These are phyloP conservation scores for Andinoacara biseriatus DNA, from an alignment of 2,113 vertebrate genomes.

Conservation along the genomic window DNA sequence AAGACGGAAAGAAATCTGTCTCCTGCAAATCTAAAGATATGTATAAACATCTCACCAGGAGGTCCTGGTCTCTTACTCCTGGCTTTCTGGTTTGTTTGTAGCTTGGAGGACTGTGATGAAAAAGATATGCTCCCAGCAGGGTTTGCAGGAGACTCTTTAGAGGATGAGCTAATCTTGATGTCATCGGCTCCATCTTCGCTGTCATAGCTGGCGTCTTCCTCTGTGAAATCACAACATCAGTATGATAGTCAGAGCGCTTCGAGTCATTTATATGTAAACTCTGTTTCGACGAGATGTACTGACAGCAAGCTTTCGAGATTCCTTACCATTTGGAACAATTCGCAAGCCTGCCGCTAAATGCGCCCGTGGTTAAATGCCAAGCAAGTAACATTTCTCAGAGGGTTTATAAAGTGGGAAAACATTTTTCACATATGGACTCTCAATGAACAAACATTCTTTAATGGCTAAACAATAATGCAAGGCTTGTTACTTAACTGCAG, in stretches of 20 bases:
- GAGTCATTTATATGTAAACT: conserved; percentile 46
- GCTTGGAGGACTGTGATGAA: conserved; percentile 86
- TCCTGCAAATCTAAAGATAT: not conserved
- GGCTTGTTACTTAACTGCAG: conserved; percentile 21
- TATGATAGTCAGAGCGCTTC: conserved; percentile 36
- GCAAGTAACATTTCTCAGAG: not conserved
- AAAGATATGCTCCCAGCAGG: conserved; percentile 80
- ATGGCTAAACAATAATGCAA: conserved; percentile 7
- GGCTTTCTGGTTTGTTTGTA: conserved; percentile 88
- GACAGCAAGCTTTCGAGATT: conserved; percentile 43
- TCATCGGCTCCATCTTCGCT: conserved; percentile 83
- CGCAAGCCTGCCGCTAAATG: conserved; percentile 10
- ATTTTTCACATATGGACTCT: conserved; percentile 3
- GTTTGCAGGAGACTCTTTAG: conserved; percentile 74
- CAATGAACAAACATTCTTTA: not conserved
- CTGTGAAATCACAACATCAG: conserved; percentile 67
- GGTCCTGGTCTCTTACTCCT: conserved; percentile 87
- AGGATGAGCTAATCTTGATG: conserved; percentile 70
- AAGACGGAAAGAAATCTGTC: not conserved
- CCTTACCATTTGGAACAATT: conserved; percentile 2
- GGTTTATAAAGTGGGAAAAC: not conserved
- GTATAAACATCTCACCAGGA: conserved; percentile 76
- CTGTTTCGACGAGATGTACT: conserved; percentile 18
- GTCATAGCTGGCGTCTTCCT: conserved; percentile 84
- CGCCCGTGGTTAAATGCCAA: not conserved